Percentiles rank a stretch among this genome's conserved stretches.
These are phyloP conservation scores for Diarsia brunnea DNA, from an alignment of 2,888 invertebrate genomes.

Conservation along the genomic window DNA sequence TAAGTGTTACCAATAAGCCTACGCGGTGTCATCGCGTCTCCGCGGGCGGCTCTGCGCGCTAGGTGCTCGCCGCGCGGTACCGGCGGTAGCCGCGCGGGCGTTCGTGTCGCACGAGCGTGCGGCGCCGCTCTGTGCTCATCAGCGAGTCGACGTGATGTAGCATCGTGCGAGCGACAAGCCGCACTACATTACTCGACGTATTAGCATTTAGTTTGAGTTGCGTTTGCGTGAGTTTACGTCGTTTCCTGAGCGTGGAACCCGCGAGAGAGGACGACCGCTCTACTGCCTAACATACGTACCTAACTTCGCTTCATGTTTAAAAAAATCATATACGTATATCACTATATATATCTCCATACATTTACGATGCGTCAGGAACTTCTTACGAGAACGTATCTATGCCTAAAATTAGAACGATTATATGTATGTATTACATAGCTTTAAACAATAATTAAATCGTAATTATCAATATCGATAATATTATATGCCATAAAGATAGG, in stretches of 20 bases:
- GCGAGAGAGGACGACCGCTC: slow-evolving; percentile 89
- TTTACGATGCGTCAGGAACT: slow-evolving; percentile 91
- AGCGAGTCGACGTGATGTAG: slow-evolving; percentile 62
- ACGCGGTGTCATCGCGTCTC: slow-evolving; percentile 89
- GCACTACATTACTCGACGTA: slow-evolving; percentile 57
- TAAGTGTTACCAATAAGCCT: slow-evolving; percentile 90
- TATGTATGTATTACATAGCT: slow-evolving; percentile 92
- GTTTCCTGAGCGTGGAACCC: slow-evolving; percentile 76
- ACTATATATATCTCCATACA: slow-evolving; percentile 91
- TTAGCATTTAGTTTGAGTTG: slow-evolving; percentile 60
- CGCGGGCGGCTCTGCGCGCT: slow-evolving; percentile 80
- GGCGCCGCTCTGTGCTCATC: slow-evolving; percentile 46
- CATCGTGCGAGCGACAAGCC: slow-evolving; percentile 63
- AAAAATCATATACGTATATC: slow-evolving; percentile 91
- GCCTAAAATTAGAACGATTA: slow-evolving; percentile 91
- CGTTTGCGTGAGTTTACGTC: slow-evolving; percentile 67
- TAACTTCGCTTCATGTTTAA: slow-evolving; percentile 90
- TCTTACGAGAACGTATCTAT: slow-evolving; percentile 91
- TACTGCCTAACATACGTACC: slow-evolving; percentile 90
- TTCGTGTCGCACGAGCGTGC: slow-evolving; percentile 58
- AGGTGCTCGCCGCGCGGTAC: slow-evolving; percentile 67
- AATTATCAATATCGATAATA: slow-evolving; percentile 91
- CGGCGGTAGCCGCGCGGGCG: slow-evolving; percentile 55
- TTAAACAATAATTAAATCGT: slow-evolving; percentile 92
- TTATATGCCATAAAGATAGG: slow-evolving; percentile 92